Conservation (phyloP, 2,888 invertebrate species). For the Trissolcus japonicus region DNA sequence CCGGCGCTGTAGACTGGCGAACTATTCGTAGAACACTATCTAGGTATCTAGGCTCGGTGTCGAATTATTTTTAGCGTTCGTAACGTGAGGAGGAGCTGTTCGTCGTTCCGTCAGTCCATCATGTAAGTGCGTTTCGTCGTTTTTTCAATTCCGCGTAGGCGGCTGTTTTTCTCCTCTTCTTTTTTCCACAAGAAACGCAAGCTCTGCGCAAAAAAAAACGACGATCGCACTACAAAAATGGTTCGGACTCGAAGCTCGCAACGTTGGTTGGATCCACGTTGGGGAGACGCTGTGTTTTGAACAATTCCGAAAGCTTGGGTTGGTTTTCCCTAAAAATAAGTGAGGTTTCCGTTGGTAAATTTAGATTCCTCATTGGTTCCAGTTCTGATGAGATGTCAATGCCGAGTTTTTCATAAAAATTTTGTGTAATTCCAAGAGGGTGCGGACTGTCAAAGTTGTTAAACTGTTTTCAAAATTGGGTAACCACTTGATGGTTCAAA, state of each 20-base stretch:
- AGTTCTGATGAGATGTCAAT: too few species aligned
- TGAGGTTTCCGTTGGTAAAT: background rate
- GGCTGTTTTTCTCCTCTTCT: conserved; percentile 33
- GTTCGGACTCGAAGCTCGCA: background rate
- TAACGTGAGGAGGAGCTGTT: conserved; percentile 73
- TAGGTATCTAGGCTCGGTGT: conserved; percentile 77
- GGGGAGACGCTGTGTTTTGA: too few species aligned
- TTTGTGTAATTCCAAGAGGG: too few species aligned
- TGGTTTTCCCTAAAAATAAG: background rate
- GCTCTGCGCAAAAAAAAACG: conserved; percentile 13
- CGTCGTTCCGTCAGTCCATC: conserved; percentile 59
- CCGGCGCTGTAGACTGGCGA: conserved; percentile 62
- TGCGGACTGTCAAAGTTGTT: too few species aligned
- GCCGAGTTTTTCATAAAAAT: too few species aligned
- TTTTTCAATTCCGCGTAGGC: conserved; percentile 58
- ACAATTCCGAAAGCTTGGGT: too few species aligned
- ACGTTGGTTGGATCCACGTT: too few species aligned
- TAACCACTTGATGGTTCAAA: too few species aligned
- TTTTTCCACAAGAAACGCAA: conserved; percentile 28
- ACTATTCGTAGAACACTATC: conserved; percentile 75
- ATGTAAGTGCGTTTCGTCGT: conserved; percentile 57
- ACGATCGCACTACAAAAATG: conserved; percentile 9
- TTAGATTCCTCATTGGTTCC: background rate
- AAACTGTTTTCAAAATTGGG: too few species aligned
- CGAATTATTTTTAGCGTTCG: conserved; percentile 75